These are phyloP conservation scores for Psittacula cyanocephala DNA, from an alignment of 2,113 vertebrate genomes.

Conservation along the genomic window DNA sequence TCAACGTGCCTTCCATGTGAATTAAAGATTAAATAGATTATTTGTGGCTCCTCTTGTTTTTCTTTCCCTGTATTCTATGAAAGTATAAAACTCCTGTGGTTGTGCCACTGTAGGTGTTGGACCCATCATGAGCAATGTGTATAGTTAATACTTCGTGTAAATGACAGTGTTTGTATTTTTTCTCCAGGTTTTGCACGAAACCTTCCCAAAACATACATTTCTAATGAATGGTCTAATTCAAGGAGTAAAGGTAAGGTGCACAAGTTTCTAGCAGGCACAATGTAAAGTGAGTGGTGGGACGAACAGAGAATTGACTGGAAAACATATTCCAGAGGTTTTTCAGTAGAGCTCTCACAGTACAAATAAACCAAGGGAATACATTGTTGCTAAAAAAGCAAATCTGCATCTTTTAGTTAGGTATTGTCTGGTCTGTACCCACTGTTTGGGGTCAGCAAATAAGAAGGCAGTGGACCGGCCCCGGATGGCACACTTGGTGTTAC, in stretches of 20 bases:
- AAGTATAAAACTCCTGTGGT: background rate
- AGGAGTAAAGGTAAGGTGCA: constrained; percentile 82
- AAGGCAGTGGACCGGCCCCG: background rate
- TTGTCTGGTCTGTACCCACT: background rate
- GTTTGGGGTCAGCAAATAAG: background rate
- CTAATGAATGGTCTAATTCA: constrained; percentile 89
- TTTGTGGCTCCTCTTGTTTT: background rate
- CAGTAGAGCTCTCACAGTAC: background rate
- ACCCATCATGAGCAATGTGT: background rate
- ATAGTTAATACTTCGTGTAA: background rate
- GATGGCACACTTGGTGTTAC: background rate
- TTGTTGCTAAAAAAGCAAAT: background rate
- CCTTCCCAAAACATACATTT: constrained; percentile 89
- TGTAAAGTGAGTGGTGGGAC: background rate
- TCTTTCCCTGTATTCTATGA: background rate
- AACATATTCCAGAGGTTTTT: background rate
- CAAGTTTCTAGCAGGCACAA: background rate
- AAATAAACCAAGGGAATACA: background rate
- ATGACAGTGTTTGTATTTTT: background rate
- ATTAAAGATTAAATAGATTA: background rate
- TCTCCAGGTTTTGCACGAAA: constrained; percentile 84
- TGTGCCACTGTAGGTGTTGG: background rate
- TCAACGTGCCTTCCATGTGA: background rate
- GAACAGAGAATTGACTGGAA: background rate
- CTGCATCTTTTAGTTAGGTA: background rate